phyloP scores from a whole-genome alignment of 2,113 vertebrate species.

The Alouatta palliata region DNA sequence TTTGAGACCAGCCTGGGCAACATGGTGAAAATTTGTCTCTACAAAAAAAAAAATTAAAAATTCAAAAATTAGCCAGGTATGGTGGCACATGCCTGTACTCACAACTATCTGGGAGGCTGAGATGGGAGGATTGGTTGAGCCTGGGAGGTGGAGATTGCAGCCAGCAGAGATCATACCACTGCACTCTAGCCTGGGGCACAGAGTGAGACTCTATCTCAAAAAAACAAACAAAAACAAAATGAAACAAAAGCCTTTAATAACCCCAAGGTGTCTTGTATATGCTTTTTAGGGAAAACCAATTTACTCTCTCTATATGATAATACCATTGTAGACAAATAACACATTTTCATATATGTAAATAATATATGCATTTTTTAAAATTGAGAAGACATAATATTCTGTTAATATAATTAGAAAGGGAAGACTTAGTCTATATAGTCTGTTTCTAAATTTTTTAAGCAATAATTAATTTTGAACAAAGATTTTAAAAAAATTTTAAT shows the following conservation, averaged over 20 bases:
- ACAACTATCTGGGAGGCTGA: no score
- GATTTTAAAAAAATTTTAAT: not conserved
- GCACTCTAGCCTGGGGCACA: no score
- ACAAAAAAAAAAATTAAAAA: no score
- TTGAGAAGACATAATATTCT: not conserved
- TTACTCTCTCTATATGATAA: not conserved
- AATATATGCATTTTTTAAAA: not conserved
- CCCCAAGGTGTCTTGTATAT: not conserved
- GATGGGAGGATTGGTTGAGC: no score
- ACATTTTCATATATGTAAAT: constrained; percentile 17
- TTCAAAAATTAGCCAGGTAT: no score
- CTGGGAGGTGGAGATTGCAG: no score
- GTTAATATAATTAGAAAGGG: not conserved
- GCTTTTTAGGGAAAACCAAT: not conserved
- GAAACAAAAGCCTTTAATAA: not conserved
- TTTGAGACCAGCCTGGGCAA: no score
- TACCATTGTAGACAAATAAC: constrained; percentile 6
- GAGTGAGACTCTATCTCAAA: no score
- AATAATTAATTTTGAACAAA: constrained; percentile 1
- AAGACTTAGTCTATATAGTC: not conserved
- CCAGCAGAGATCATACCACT: no score
- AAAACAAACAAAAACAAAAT: no score
- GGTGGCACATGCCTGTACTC: no score
- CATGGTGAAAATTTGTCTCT: no score
- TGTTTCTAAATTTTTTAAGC: not conserved